A percentile compares a stretch with the other conserved stretches of the same genome.
These are phyloP conservation scores for Gasteruption jaculator DNA, from an alignment of 2,888 invertebrate species.

Conservation along the genomic window DNA sequence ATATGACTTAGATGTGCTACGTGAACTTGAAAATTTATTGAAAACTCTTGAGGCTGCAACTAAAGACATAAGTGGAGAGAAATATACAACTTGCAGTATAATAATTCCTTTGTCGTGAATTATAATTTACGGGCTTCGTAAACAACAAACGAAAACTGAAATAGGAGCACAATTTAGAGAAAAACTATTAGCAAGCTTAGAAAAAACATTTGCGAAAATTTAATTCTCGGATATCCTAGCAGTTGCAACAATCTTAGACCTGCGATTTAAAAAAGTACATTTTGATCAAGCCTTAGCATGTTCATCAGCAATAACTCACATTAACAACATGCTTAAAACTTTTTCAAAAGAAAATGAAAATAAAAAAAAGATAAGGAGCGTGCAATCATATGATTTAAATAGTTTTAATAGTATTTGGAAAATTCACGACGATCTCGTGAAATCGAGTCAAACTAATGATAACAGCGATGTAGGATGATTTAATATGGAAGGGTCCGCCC, in stretches of 20 bases:
- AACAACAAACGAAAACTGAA: conserved; percentile 5
- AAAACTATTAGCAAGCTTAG: conserved; percentile 5
- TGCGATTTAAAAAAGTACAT: conserved; percentile 13
- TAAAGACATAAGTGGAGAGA: conserved; percentile 1
- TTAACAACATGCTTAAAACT: too few species aligned
- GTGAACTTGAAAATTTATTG: background rate
- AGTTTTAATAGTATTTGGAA: too few species aligned
- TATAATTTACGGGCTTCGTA: conserved; percentile 3
- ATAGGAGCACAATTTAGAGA: conserved; percentile 1
- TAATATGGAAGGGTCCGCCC: too few species aligned
- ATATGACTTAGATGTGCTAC: background rate
- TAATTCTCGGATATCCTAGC: conserved; percentile 3
- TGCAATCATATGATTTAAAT: too few species aligned
- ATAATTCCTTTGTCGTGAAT: conserved; percentile 9
- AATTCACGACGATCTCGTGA: too few species aligned
- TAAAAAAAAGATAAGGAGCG: too few species aligned
- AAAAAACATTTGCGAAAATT: conserved; percentile 5
- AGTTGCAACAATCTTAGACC: conserved; percentile 12
- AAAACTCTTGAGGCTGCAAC: conserved; percentile 1
- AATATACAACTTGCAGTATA: conserved; percentile 9
- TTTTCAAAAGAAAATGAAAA: too few species aligned
- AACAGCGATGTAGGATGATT: too few species aligned
- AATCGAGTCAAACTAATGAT: too few species aligned
- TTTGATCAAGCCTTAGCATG: background rate
- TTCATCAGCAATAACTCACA: conserved; percentile 6